Percentiles rank a stretch among this genome's conserved stretches.
These are phyloP conservation scores for Netelia melanura DNA, from an alignment of 2,888 invertebrate genomes.

Conservation along the genomic window DNA sequence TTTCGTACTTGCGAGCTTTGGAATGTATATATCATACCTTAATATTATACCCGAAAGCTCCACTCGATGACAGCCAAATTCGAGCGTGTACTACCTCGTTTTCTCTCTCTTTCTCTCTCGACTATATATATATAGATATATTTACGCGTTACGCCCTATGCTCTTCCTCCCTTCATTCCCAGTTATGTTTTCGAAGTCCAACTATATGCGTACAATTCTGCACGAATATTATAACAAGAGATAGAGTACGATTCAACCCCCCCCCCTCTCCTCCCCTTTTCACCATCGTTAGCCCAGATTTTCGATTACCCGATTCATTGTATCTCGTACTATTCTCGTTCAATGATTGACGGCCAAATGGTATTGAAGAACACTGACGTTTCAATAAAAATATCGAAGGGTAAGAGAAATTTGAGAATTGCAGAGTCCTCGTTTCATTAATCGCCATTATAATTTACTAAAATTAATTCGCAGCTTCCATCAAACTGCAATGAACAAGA, in stretches of 20 bases:
- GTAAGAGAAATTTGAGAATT: neutral
- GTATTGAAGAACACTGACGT: slow-evolving; percentile 12
- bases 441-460: no score
- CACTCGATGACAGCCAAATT: slow-evolving; percentile 67
- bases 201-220: slow-evolving; percentile 19
- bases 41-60: slow-evolving; percentile 57
- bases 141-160: slow-evolving; percentile 31
- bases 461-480: no score
- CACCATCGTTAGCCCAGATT: slow-evolving; percentile 55
- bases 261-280: slow-evolving; percentile 1
- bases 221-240: slow-evolving; percentile 23
- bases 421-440: no score
- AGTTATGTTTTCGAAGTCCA: slow-evolving; percentile 51
- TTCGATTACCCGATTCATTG: slow-evolving; percentile 66
- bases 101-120: slow-evolving; percentile 47
- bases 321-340: slow-evolving; percentile 43
- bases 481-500: no score
- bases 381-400: neutral
- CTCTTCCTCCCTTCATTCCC: slow-evolving; percentile 55
- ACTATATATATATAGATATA: slow-evolving; percentile 46
- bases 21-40: slow-evolving; percentile 68
- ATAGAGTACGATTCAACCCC: slow-evolving; percentile 51
- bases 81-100: slow-evolving; percentile 57
- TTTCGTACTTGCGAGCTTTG: slow-evolving; percentile 67
- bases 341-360: slow-evolving; percentile 51